These are phyloP conservation scores for Alaudala cheleensis DNA, from an alignment of 2,113 vertebrate species.

Conservation along the genomic window DNA sequence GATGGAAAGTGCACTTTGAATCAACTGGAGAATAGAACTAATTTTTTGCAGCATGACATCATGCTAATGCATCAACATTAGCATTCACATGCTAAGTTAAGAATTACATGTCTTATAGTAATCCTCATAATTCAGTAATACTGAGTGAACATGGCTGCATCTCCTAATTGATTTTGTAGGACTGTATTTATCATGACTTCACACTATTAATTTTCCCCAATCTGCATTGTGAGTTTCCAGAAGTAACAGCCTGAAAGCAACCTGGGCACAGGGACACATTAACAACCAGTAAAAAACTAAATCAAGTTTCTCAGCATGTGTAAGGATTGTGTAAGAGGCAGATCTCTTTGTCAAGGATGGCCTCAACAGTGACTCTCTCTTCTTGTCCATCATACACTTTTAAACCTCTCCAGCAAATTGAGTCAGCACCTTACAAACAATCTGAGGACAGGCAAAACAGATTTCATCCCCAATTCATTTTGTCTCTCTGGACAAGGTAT, in stretches of 20 bases:
- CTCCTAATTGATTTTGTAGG: not conserved
- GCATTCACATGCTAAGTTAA: not conserved
- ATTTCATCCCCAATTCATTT: not conserved
- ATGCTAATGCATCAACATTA: not conserved
- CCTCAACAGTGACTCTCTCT: not conserved
- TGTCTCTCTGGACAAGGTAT: not conserved
- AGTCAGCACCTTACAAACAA: not conserved
- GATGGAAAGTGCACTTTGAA: not conserved
- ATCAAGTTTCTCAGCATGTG: not conserved
- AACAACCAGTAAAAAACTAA: not conserved
- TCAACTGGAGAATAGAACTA: not conserved
- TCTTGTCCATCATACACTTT: not conserved
- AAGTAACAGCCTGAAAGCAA: not conserved
- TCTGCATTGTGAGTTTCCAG: not conserved
- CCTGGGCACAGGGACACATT: not conserved
- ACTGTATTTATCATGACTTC: not conserved
- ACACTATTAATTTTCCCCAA: not conserved
- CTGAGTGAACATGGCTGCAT: rapidly evolving
- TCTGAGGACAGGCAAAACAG: not conserved
- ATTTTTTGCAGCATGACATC: not conserved
- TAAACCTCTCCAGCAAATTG: not conserved
- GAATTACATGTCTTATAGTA: not conserved
- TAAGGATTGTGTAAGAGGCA: not conserved
- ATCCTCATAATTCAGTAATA: not conserved
- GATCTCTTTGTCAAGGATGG: not conserved